phyloP scores from a whole-genome alignment of 2,113 vertebrate genomes.

The Stegastes partitus region DNA sequence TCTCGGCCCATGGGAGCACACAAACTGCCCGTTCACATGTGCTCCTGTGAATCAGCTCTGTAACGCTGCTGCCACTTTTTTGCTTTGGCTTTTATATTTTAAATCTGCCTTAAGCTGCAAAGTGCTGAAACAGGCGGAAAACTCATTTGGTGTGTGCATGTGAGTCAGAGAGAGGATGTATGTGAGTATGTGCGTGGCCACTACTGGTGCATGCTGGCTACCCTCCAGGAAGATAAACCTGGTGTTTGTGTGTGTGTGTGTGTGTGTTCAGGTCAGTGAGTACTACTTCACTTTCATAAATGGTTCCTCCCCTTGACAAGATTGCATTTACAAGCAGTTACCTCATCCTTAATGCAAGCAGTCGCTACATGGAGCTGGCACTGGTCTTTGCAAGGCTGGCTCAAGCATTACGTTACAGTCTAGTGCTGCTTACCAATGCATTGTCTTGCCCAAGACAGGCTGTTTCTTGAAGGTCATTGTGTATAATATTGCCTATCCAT shows the following conservation, averaged over 20 bases:
- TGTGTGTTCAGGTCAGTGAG: conserved; percentile 45
- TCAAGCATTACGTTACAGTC: conserved; percentile 20
- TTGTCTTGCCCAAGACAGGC: conserved; percentile 11
- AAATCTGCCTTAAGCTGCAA: conserved; percentile 44
- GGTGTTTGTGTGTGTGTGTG: conserved; percentile 16
- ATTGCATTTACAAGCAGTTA: conserved; percentile 49
- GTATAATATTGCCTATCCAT: background rate
- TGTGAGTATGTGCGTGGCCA: conserved; percentile 1
- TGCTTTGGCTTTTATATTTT: conserved; percentile 11
- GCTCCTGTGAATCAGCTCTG: conserved; percentile 13
- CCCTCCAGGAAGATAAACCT: conserved; percentile 41
- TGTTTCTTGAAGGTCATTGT: conserved; percentile 25
- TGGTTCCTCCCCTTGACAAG: conserved; percentile 35
- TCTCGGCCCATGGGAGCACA: background rate
- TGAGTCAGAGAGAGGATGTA: background rate
- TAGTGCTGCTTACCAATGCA: conserved; percentile 28
- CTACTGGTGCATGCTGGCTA: conserved; percentile 12
- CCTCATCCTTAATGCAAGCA: conserved; percentile 41
- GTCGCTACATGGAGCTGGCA: background rate
- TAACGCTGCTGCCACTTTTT: conserved; percentile 10
- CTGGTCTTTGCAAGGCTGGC: conserved; percentile 5
- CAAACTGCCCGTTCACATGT: conserved; percentile 13
- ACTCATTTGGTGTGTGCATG: conserved; percentile 20
- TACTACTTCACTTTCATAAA: conserved; percentile 36
- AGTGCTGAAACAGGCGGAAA: conserved; percentile 57